Conservation (phyloP, 92 coral and sea anemone species). For the Siderastrea radians region DNA sequence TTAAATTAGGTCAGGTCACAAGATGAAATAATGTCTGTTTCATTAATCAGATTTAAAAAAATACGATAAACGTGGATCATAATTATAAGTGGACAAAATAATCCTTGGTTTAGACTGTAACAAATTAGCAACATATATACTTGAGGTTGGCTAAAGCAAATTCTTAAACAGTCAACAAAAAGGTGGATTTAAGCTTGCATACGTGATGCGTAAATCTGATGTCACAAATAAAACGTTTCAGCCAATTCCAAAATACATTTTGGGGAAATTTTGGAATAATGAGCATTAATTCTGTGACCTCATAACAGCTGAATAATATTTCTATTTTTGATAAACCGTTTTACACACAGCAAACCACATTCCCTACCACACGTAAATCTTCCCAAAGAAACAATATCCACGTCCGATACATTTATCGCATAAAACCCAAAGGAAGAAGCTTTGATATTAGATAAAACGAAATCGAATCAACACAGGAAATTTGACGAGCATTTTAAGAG, state of each 20-base stretch:
- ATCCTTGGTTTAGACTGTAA: slow-evolving; percentile 6
- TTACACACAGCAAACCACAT: not conserved
- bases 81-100: not conserved
- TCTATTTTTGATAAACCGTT: not conserved
- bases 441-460: not conserved
- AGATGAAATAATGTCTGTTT: not conserved
- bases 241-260: too few species aligned
- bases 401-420: not conserved
- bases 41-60: not conserved
- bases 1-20: not conserved
- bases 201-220: not conserved
- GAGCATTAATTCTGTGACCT: too few species aligned
- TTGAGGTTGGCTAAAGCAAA: not conserved
- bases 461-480: slow-evolving; percentile 17
- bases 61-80: not conserved
- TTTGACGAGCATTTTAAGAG: not conserved
- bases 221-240: too few species aligned
- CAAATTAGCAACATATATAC: not conserved
- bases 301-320: not conserved
- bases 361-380: not conserved
- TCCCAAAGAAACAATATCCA: not conserved
- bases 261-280: too few species aligned
- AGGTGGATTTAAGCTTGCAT: not conserved
- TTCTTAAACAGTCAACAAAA: not conserved
- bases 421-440: not conserved